Conservation (phyloP, 2,888 invertebrate genomes). For the Napeogenes sylphis region DNA sequence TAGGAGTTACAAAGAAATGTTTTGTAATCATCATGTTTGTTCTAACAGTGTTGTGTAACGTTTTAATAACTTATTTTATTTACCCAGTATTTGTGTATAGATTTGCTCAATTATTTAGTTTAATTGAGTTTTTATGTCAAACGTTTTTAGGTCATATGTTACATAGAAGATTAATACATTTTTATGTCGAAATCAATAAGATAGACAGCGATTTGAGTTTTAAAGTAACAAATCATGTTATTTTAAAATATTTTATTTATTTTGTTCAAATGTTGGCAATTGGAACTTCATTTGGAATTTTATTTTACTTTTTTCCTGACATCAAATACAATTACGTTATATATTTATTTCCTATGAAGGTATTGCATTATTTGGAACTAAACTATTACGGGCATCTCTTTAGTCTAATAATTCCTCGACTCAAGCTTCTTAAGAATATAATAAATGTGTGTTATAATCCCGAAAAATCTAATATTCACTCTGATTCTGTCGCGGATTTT, state of each 20-base stretch:
- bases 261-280: slow-evolving; percentile 22
- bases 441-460: slow-evolving; percentile 20
- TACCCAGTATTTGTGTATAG: not conserved
- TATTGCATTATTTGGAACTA: slow-evolving; percentile 22
- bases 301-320: not conserved
- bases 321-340: not conserved
- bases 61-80: slow-evolving; percentile 7
- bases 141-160: slow-evolving; percentile 19
- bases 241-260: slow-evolving; percentile 37
- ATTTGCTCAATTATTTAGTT: slow-evolving; percentile 1
- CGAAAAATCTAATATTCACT: not conserved
- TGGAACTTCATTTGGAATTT: not conserved
- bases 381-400: slow-evolving; percentile 30
- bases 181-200: slow-evolving; percentile 29
- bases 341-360: slow-evolving; percentile 8
- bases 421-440: slow-evolving; percentile 22
- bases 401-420: slow-evolving; percentile 20
- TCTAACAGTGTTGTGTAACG: slow-evolving; percentile 13
- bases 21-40: slow-evolving; percentile 11
- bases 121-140: slow-evolving; percentile 22
- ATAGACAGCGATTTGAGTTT: slow-evolving; percentile 30
- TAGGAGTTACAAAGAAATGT: slow-evolving; percentile 18
- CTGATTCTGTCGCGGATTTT: not conserved
- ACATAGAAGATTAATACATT: slow-evolving; percentile 21
- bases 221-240: slow-evolving; percentile 4